Evolutionary conservation across 2,113 vertebrate species (phyloP).

Genomic region (Cyanoramphus novaezelandiae): DNA sequence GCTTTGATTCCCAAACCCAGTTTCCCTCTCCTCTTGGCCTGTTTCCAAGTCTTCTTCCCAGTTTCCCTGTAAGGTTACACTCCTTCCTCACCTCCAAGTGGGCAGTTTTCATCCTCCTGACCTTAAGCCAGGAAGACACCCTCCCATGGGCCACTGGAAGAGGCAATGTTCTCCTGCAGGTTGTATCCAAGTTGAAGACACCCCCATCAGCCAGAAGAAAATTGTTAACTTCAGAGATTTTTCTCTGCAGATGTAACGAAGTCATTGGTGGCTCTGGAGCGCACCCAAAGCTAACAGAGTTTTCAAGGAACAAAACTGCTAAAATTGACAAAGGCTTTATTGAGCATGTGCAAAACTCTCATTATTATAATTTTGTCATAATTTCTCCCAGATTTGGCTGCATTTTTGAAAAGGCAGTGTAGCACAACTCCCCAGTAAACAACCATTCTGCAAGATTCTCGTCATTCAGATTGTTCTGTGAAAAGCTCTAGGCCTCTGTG

Average conservation of each 20-base stretch:
- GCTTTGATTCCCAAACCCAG: not conserved
- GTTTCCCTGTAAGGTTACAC: not conserved
- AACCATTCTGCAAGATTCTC: not conserved
- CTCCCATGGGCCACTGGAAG: fast-evolving
- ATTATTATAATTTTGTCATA: not conserved
- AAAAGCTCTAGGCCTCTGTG: not conserved
- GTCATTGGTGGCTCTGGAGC: not conserved
- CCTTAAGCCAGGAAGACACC: not conserved
- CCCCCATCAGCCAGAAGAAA: not conserved
- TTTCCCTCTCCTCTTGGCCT: not conserved
- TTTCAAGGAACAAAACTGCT: not conserved
- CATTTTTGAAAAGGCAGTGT: not conserved
- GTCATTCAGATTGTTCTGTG: not conserved
- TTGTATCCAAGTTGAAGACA: not conserved
- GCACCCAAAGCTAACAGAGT: not conserved
- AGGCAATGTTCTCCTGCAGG: not conserved
- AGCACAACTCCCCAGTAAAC: not conserved
- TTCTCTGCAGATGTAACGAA: not conserved
- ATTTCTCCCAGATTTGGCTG: not conserved
- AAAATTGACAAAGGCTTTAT: not conserved
- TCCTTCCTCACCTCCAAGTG: not conserved
- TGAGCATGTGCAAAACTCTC: not conserved
- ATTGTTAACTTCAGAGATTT: not conserved
- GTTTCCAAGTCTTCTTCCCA: not conserved
- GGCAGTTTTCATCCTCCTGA: not conserved